These are phyloP conservation scores for Amiota minor DNA, from an alignment of 2,888 invertebrate genomes.

Conservation along the genomic window DNA sequence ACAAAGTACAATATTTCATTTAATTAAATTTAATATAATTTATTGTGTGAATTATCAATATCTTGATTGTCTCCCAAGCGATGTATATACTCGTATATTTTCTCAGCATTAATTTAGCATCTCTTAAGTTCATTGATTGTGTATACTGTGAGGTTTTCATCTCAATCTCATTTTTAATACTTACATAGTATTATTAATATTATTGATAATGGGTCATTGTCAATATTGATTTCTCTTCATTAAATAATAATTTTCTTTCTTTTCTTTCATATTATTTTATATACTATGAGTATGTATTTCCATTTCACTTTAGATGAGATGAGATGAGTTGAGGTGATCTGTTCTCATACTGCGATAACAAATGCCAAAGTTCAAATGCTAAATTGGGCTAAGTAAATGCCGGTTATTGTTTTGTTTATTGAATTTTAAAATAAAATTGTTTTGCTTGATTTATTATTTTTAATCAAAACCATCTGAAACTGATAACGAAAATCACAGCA, in stretches of 20 bases:
- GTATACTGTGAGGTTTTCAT: no score
- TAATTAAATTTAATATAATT: no score
- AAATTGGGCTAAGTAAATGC: not conserved
- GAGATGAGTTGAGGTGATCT: not conserved
- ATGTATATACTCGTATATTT: no score
- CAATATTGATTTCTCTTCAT: not conserved
- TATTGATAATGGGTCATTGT: slow-evolving; percentile 5
- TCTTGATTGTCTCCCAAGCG: no score
- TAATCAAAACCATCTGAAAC: no score
- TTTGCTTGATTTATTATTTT: no score
- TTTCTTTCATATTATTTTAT: no score
- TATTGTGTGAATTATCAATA: no score
- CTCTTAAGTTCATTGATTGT: no score
- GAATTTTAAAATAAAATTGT: not conserved
- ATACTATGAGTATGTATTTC: slow-evolving; percentile 1
- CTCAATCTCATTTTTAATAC: not conserved
- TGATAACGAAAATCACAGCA: not conserved
- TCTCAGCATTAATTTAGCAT: no score
- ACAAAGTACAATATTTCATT: no score
- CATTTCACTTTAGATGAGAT: not conserved
- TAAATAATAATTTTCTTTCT: not conserved
- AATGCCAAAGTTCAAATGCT: not conserved
- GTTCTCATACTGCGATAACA: not conserved
- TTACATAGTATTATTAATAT: not conserved
- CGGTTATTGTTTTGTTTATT: not conserved